Conservation (phyloP, 2,113 vertebrate genomes). For the Semnornis frantzii region DNA sequence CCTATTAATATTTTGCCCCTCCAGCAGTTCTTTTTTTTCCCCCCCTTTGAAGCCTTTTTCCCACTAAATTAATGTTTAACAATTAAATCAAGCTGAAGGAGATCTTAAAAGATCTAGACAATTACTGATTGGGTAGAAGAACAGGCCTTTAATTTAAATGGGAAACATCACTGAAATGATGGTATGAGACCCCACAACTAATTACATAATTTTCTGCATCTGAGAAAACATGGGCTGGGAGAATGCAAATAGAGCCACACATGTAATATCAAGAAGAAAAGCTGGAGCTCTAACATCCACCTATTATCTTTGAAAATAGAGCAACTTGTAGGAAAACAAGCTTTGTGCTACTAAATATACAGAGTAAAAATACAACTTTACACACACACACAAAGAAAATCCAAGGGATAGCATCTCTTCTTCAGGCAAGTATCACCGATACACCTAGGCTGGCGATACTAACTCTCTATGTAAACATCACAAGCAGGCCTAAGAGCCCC, state of each 20-base stretch:
- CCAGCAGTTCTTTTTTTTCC: constrained; percentile 67
- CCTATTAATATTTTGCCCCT: constrained; percentile 84
- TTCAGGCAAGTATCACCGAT: neutral
- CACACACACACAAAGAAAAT: neutral
- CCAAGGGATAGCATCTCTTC: neutral
- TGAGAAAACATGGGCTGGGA: constrained; percentile 88
- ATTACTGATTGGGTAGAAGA: constrained; percentile 84
- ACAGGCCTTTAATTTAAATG: constrained; percentile 84
- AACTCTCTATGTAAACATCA: constrained; percentile 28
- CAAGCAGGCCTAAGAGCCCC: constrained; percentile 29
- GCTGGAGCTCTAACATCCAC: constrained; percentile 56
- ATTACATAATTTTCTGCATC: constrained; percentile 98
- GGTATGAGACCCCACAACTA: constrained; percentile 84
- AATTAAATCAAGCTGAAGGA: constrained; percentile 85
- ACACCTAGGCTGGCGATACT: neutral
- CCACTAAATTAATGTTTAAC: constrained; percentile 86
- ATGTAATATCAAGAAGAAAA: constrained; percentile 65
- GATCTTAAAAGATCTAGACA: constrained; percentile 80
- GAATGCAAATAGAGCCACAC: constrained; percentile 77
- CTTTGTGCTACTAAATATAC: constrained; percentile 30
- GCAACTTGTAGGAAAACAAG: constrained; percentile 38
- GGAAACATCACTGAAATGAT: constrained; percentile 84
- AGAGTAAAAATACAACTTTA: neutral
- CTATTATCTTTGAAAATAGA: constrained; percentile 64
- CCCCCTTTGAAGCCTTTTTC: constrained; percentile 78